These are phyloP conservation scores for Andrena bicolor DNA, from an alignment of 2,888 invertebrate genomes.

Conservation along the genomic window DNA sequence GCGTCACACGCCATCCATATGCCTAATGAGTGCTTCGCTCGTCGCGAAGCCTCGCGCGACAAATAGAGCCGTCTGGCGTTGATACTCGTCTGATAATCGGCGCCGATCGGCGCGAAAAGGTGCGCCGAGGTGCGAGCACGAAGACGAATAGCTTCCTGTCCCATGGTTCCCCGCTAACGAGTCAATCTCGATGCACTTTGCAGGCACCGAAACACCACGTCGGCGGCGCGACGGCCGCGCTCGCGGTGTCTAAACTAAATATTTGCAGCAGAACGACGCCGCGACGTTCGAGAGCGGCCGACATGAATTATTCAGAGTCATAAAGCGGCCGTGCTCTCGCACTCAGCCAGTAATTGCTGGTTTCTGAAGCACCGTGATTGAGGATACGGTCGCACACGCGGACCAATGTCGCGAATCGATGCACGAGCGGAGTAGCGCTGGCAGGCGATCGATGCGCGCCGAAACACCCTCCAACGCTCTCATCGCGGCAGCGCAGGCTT, in stretches of 20 bases:
- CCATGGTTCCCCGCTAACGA: conserved; percentile 49
- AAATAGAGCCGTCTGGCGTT: conserved; percentile 6
- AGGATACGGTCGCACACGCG: conserved; percentile 38
- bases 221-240: conserved; percentile 1
- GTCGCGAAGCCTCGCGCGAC: conserved; percentile 17
- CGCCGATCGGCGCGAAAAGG: not conserved
- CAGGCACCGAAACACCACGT: conserved; percentile 27
- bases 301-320: conserved; percentile 67
- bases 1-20: not conserved
- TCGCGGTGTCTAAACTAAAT: conserved; percentile 57
- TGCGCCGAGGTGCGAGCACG: not conserved
- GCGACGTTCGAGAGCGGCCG: conserved; percentile 44
- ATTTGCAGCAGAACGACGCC: conserved; percentile 42
- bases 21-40: conserved; percentile 12
- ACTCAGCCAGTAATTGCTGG: conserved; percentile 55
- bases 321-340: conserved; percentile 56
- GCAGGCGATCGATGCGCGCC: not conserved
- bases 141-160: conserved; percentile 51
- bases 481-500: not conserved
- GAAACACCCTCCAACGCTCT: not conserved
- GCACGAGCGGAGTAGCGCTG: conserved; percentile 2
- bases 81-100: conserved; percentile 14
- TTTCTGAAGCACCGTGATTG: conserved; percentile 55
- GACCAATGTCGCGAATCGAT: conserved; percentile 49
- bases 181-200: conserved; percentile 55